A percentile compares a stretch with the other conserved stretches of the same genome.
phyloP scores from a whole-genome alignment of 1,140 invertebrate species.

The Drosophila burlai region DNA sequence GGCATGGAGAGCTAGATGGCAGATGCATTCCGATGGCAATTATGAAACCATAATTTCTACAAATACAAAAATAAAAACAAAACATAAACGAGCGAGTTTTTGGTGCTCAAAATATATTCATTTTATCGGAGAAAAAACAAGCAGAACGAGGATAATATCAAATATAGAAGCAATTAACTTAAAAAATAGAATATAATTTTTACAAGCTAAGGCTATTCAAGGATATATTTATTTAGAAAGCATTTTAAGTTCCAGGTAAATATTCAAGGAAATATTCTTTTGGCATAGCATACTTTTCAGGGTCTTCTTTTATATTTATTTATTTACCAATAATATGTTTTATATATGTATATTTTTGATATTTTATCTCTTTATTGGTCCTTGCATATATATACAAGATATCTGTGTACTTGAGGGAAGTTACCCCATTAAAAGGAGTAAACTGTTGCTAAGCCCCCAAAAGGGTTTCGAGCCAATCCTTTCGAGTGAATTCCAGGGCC shows the following conservation, averaged over 20 bases:
- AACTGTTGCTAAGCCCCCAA: slow-evolving; percentile 45
- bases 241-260: too few relatives aligned
- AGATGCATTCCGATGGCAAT: slow-evolving; percentile 11
- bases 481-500: slow-evolving; percentile 57
- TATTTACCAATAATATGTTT: background rate
- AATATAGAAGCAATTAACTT: background rate
- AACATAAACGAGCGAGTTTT: background rate
- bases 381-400: background rate
- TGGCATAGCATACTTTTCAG: too few relatives aligned
- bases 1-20: background rate
- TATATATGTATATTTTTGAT: background rate
- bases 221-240: too few relatives aligned
- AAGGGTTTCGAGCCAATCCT: slow-evolving; percentile 56
- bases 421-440: slow-evolving; percentile 15
- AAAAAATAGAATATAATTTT: too few relatives aligned
- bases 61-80: background rate
- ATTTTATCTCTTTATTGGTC: background rate
- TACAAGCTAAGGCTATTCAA: too few relatives aligned
- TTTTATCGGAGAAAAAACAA: background rate
- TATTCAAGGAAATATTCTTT: too few relatives aligned
- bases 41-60: slow-evolving; percentile 23
- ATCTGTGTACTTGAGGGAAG: slow-evolving; percentile 9
- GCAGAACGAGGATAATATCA: background rate
- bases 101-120: background rate
- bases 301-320: background rate